Conservation (phyloP, 2,113 vertebrate genomes). For the Grammomys surdaster region DNA sequence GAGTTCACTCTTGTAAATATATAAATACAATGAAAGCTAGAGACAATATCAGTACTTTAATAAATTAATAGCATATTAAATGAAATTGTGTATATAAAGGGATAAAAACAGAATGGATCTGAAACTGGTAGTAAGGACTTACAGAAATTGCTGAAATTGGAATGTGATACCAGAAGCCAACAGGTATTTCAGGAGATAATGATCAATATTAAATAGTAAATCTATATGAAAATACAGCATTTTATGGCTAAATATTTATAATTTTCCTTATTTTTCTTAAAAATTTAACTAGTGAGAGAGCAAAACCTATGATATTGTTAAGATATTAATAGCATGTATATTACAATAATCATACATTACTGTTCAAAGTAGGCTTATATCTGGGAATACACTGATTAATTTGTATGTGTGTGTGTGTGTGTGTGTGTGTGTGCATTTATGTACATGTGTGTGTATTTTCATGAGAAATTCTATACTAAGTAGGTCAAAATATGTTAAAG, state of each 20-base stretch:
- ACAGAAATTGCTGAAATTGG: neutral
- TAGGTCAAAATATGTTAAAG: neutral
- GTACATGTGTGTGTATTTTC: neutral
- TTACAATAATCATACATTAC: neutral
- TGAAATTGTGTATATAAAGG: neutral
- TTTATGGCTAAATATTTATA: neutral
- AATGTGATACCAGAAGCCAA: neutral
- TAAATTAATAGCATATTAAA: neutral
- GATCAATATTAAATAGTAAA: neutral
- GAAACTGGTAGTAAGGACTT: neutral
- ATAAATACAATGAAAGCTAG: neutral
- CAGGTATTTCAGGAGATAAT: neutral
- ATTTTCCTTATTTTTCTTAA: neutral
- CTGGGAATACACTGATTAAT: fast-evolving
- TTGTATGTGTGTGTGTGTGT: neutral
- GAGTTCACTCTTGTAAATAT: neutral
- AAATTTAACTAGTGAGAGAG: neutral
- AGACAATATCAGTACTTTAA: neutral
- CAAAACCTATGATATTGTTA: neutral
- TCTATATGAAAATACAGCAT: neutral
- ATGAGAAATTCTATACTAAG: neutral
- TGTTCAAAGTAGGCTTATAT: fast-evolving
- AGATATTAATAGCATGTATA: neutral
- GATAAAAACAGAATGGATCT: neutral
- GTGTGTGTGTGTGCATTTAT: no score